phyloP scores from a whole-genome alignment of 2,888 invertebrate genomes.

The Petrolisthes manimaculis region DNA sequence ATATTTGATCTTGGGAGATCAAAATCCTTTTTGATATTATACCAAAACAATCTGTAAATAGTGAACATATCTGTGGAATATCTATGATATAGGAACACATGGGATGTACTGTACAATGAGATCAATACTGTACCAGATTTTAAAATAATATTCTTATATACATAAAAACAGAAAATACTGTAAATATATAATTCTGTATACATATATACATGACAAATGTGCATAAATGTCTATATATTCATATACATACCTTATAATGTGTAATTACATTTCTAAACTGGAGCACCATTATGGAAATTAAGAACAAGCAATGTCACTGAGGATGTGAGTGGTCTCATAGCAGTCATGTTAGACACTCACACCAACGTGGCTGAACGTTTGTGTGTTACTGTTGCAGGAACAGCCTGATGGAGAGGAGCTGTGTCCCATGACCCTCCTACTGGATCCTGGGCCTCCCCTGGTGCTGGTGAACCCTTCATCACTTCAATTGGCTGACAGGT shows the following conservation, averaged over 20 bases:
- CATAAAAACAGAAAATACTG: background rate
- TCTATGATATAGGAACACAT: slow-evolving; percentile 29
- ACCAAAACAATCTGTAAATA: background rate
- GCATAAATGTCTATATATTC: slow-evolving; percentile 27
- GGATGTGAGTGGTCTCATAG: background rate
- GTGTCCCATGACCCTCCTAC: slow-evolving; percentile 60
- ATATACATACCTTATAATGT: slow-evolving; percentile 27
- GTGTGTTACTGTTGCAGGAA: slow-evolving; percentile 63
- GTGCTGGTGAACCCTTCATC: slow-evolving; percentile 48
- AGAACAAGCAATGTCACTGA: background rate
- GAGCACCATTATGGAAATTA: slow-evolving; percentile 58
- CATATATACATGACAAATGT: slow-evolving; percentile 22
- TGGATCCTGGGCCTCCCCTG: slow-evolving; percentile 51
- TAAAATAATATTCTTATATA: slow-evolving; percentile 21
- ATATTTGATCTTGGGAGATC: background rate
- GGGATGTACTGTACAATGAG: slow-evolving; percentile 40
- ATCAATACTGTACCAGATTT: slow-evolving; percentile 39
- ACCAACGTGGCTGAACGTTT: slow-evolving; percentile 65
- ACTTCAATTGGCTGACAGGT: slow-evolving; percentile 71
- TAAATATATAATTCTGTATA: slow-evolving; percentile 24
- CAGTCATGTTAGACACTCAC: slow-evolving; percentile 17
- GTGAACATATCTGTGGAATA: slow-evolving; percentile 9
- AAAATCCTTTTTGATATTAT: background rate
- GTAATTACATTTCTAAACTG: slow-evolving; percentile 37
- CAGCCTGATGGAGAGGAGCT: slow-evolving; percentile 63